Evolutionary conservation across 2,797 vertebrate genomes (phyloP).

Genomic region (Acropternis orthonyx): DNA sequence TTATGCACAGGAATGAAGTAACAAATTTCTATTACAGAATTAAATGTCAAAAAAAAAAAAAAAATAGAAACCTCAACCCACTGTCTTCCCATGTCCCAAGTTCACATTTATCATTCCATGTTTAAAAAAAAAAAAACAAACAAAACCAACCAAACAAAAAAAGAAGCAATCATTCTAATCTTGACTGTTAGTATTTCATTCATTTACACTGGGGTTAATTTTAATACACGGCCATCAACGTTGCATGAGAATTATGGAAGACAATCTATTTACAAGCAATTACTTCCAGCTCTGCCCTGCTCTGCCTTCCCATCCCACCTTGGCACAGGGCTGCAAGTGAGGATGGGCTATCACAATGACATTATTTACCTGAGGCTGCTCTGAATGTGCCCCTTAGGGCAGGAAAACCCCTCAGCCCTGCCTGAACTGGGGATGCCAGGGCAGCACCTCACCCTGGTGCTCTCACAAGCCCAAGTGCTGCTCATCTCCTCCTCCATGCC

Average conservation of each 20-base stretch:
- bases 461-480: neutral
- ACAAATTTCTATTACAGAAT: constrained; percentile 75
- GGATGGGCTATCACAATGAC: accelerated
- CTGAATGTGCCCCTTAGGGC: accelerated
- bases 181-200: constrained; percentile 53
- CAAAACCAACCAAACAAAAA: neutral
- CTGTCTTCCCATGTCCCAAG: neutral
- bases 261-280: constrained; percentile 63
- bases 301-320: neutral
- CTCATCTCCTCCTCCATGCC: neutral
- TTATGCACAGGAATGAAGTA: constrained; percentile 79
- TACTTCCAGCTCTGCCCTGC: neutral
- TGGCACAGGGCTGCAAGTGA: neutral
- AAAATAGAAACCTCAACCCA: constrained; percentile 60
- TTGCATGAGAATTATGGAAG: constrained; percentile 63
- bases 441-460: neutral
- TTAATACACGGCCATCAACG: constrained; percentile 14
- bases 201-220: constrained; percentile 68
- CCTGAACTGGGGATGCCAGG: neutral
- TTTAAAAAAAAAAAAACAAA: neutral
- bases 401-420: neutral
- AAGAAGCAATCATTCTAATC: constrained; percentile 12
- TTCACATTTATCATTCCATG: constrained; percentile 66
- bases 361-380: neutral
- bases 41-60: constrained; percentile 61